These are phyloP conservation scores for Hanleya hanleyi DNA, from an alignment of 2,888 invertebrate genomes.

Conservation along the genomic window DNA sequence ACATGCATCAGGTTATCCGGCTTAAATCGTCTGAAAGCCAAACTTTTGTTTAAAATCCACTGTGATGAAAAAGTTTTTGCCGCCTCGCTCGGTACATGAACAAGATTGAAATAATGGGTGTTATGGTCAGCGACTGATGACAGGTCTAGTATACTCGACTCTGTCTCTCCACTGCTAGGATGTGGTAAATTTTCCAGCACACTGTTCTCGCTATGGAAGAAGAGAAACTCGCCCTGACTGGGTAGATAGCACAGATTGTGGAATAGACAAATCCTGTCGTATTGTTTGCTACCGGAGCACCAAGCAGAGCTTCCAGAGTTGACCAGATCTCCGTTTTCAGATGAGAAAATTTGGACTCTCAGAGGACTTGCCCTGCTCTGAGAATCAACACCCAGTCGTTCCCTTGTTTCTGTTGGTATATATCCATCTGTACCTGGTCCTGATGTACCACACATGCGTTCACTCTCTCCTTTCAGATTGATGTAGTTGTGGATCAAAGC, in stretches of 20 bases:
- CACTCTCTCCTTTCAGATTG: slow-evolving; percentile 16
- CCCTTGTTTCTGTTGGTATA: neutral
- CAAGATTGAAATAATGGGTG: slow-evolving; percentile 61
- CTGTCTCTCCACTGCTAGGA: slow-evolving; percentile 51
- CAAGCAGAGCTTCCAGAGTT: slow-evolving; percentile 50
- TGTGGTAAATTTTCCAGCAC: slow-evolving; percentile 60
- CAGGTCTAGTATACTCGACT: slow-evolving; percentile 64
- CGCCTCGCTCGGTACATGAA: slow-evolving; percentile 62
- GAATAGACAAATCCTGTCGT: slow-evolving; percentile 69
- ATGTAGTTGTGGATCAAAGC: slow-evolving; percentile 39
- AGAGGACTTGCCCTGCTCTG: neutral
- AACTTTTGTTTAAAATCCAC: slow-evolving; percentile 45
- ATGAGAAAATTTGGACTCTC: neutral
- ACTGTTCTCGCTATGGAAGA: slow-evolving; percentile 66
- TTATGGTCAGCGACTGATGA: slow-evolving; percentile 73
- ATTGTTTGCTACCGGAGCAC: slow-evolving; percentile 53
- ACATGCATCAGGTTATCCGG: slow-evolving; percentile 77
- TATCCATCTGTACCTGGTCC: neutral
- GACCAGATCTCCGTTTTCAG: too few species aligned
- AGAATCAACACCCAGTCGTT: neutral
- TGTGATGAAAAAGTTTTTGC: slow-evolving; percentile 43
- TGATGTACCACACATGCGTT: neutral
- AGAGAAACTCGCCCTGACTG: slow-evolving; percentile 68
- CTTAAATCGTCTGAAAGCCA: slow-evolving; percentile 74
- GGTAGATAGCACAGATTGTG: slow-evolving; percentile 73